phyloP scores from a whole-genome alignment of 1,140 invertebrate species.

The Nasonia giraulti region DNA sequence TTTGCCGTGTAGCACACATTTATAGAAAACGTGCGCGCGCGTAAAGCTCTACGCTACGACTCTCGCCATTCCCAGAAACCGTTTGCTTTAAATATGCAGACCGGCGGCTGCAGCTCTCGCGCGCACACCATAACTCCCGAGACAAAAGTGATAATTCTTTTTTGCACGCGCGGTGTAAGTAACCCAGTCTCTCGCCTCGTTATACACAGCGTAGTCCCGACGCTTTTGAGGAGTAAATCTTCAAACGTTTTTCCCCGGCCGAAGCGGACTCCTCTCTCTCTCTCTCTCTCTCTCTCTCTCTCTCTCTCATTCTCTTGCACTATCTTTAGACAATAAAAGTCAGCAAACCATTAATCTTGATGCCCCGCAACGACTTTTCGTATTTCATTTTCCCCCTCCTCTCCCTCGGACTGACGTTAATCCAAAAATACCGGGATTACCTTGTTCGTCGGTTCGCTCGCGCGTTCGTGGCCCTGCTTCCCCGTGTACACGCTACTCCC shows the following conservation, averaged over 20 bases:
- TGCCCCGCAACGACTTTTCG: slow-evolving; percentile 27
- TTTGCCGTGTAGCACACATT: neutral
- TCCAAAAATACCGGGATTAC: slow-evolving; percentile 47
- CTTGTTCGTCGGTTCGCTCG: neutral
- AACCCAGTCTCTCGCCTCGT: too few relatives aligned
- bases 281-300: neutral
- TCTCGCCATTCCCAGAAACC: neutral
- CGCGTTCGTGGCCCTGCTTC: too few relatives aligned
- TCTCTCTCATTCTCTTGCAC: neutral
- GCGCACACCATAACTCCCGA: neutral
- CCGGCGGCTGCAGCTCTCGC: neutral
- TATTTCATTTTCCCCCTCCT: slow-evolving; percentile 34
- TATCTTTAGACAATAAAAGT: slow-evolving; percentile 49
- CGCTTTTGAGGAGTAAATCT: slow-evolving; percentile 25
- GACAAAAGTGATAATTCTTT: neutral
- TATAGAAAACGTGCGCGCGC: too few relatives aligned
- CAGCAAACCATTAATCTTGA: slow-evolving; percentile 43
- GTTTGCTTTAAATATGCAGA: neutral
- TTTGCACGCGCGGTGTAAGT: neutral
- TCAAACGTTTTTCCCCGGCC: neutral
- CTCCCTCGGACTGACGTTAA: slow-evolving; percentile 3
- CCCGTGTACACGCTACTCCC: neutral
- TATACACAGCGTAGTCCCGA: neutral
- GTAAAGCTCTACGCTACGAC: too few relatives aligned
- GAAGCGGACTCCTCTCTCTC: neutral